Evolutionary conservation across 2,888 invertebrate genomes (phyloP).

Genomic region (Drosophila monieri): DNA sequence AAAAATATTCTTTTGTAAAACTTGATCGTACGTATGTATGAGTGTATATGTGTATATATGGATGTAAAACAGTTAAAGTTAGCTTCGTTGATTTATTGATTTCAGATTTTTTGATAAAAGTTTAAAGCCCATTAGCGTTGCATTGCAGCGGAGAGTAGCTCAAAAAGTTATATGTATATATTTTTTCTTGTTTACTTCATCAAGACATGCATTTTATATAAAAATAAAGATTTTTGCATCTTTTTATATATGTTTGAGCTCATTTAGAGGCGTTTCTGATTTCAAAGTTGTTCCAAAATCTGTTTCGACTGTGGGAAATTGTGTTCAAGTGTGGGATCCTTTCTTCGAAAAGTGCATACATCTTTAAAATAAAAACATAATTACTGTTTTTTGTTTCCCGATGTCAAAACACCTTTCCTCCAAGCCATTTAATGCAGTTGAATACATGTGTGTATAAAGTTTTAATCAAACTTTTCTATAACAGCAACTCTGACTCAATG

Average conservation of each 20-base stretch:
- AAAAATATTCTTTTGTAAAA: conserved; percentile 49
- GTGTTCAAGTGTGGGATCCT: neutral
- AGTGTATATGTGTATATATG: conserved; percentile 39
- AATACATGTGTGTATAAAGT: neutral
- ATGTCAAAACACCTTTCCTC: conserved; percentile 5
- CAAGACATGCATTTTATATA: conserved; percentile 21
- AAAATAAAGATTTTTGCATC: conserved; percentile 12
- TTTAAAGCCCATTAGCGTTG: conserved; percentile 63
- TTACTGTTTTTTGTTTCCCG: neutral
- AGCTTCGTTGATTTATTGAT: conserved; percentile 67
- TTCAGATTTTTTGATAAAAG: conserved; percentile 37
- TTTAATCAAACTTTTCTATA: conserved; percentile 17
- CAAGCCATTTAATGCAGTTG: neutral
- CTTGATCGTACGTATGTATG: conserved; percentile 22
- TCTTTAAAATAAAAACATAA: neutral
- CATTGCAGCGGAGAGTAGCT: conserved; percentile 47
- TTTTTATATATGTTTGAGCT: conserved; percentile 22
- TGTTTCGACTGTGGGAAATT: conserved; percentile 6
- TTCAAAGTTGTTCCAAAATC: neutral
- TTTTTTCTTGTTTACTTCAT: conserved; percentile 18
- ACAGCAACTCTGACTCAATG: conserved; percentile 21
- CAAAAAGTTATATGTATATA: conserved; percentile 15
- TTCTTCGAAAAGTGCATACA: neutral
- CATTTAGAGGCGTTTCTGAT: conserved; percentile 6
- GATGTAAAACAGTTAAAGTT: conserved; percentile 52